Evolutionary conservation across 2,888 invertebrate species (phyloP).

Genomic region (Campaea margaritaria): DNA sequence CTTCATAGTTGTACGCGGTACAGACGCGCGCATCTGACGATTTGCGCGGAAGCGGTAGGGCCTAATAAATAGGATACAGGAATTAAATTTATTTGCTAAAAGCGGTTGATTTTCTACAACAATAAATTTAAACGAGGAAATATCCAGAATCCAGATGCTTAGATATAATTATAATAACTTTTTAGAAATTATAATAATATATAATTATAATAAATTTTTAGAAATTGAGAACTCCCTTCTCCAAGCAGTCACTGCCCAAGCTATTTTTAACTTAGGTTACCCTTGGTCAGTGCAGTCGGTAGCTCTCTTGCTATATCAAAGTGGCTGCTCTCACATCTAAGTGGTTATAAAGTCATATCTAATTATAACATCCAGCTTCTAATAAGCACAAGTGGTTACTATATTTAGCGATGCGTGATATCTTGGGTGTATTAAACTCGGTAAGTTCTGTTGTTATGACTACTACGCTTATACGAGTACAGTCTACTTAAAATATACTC

Average conservation of each 20-base stretch:
- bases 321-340: slow-evolving; percentile 34
- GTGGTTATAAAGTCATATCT: slow-evolving; percentile 56
- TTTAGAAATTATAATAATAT: too few species aligned
- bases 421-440: slow-evolving; percentile 57
- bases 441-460: slow-evolving; percentile 20
- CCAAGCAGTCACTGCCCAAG: background rate
- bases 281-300: background rate
- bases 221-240: background rate
- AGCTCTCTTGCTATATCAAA: slow-evolving; percentile 32
- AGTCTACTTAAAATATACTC: background rate
- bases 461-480: slow-evolving; percentile 7
- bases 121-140: too few species aligned
- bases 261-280: background rate
- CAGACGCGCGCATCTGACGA: too few species aligned
- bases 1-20: too few species aligned
- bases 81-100: too few species aligned
- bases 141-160: too few species aligned
- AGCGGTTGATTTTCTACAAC: too few species aligned
- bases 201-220: background rate
- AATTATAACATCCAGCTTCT: slow-evolving; percentile 60
- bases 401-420: slow-evolving; percentile 68
- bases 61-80: too few species aligned
- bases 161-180: too few species aligned
- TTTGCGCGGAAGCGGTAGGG: too few species aligned
- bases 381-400: slow-evolving; percentile 64